Percentiles rank a stretch among this genome's conserved stretches.
Evolutionary conservation across 1,140 invertebrate genomes (phyloP).

Genomic region (Bombus confusus): DNA sequence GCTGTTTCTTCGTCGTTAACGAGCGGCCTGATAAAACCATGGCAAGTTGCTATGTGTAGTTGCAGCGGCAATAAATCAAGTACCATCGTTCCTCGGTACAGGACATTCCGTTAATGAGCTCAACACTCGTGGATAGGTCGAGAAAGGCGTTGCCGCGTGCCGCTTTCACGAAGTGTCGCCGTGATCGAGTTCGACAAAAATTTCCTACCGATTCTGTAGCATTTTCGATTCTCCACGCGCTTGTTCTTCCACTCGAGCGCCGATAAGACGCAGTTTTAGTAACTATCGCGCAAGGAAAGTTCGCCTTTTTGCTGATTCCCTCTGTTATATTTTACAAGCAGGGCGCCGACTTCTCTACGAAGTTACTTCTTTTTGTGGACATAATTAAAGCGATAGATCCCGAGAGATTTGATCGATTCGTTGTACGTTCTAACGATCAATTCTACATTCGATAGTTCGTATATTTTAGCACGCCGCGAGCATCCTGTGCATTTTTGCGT

Average conservation of each 20-base stretch:
- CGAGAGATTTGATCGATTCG: no score
- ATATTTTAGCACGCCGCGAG: no score
- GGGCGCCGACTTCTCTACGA: no score
- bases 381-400: no score
- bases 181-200: not conserved
- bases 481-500: no score
- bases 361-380: no score
- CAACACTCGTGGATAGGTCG: constrained; percentile 14
- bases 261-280: no score
- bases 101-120: constrained; percentile 40
- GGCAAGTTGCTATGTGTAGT: constrained; percentile 36
- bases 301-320: no score
- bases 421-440: no score
- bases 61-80: constrained; percentile 48
- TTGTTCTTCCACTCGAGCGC: not conserved
- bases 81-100: constrained; percentile 9
- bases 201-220: not conserved
- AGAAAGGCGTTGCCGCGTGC: constrained; percentile 5
- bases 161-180: constrained; percentile 27
- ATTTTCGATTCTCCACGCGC: not conserved
- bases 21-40: constrained; percentile 45
- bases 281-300: no score
- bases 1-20: constrained; percentile 8
- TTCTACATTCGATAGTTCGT: no score
- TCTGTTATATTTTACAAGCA: no score